Evolutionary conservation across 2,113 vertebrate species (phyloP).

Genomic region (Oreotrochilus melanogaster): DNA sequence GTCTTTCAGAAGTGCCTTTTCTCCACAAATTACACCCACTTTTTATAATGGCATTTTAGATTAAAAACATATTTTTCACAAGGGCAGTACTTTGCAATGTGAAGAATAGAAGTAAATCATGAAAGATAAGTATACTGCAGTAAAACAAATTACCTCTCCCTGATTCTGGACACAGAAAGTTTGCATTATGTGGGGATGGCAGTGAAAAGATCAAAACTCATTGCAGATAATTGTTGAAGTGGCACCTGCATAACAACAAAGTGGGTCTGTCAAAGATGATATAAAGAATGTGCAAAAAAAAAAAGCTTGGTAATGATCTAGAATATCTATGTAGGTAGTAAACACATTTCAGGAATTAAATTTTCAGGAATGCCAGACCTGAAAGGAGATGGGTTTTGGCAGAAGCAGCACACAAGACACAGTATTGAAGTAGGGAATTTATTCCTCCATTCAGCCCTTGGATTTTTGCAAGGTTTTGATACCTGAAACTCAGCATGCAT

Average conservation of each 20-base stretch:
- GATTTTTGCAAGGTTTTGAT: background rate
- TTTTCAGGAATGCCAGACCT: background rate
- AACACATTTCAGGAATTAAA: background rate
- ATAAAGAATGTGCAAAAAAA: background rate
- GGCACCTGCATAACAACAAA: accelerated
- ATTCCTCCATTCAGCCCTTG: background rate
- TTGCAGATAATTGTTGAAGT: background rate
- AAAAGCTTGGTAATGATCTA: background rate
- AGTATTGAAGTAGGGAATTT: background rate
- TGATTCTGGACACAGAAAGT: background rate
- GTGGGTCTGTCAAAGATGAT: background rate
- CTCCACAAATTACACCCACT: background rate
- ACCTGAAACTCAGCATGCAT: background rate
- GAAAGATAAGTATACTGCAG: background rate
- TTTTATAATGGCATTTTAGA: background rate
- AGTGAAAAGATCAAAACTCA: background rate
- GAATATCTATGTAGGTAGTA: background rate
- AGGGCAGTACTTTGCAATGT: background rate
- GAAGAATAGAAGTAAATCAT: background rate
- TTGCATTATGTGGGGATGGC: background rate
- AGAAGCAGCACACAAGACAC: background rate
- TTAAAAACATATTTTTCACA: slow-evolving; percentile 25
- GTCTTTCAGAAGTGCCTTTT: background rate
- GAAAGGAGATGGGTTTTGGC: background rate
- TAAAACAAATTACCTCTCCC: background rate